These are phyloP conservation scores for Strigamia maritima DNA, from an alignment of 2,888 invertebrate species.

Conservation along the genomic window DNA sequence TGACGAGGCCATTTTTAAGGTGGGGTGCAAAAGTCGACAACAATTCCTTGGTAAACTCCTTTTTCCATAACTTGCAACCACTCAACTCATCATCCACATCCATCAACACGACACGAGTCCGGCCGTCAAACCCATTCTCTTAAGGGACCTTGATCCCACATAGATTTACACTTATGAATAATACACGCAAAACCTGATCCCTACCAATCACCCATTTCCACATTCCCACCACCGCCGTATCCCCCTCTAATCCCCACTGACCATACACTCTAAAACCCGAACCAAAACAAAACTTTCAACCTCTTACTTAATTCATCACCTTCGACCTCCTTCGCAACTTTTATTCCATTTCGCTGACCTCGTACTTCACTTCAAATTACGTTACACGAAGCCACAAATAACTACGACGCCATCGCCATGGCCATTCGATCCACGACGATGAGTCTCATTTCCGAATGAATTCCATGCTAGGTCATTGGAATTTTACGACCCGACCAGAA, in stretches of 20 bases:
- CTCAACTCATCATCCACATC: conserved; percentile 16
- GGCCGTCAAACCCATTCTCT: neutral
- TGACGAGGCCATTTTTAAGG: conserved; percentile 32
- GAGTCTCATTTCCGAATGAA: conserved; percentile 30
- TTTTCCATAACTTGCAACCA: neutral
- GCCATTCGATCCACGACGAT: conserved; percentile 14
- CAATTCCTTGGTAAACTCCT: neutral
- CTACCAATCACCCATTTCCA: neutral
- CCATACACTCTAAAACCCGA: neutral
- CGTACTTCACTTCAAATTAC: conserved; percentile 7
- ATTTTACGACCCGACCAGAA: conserved; percentile 30
- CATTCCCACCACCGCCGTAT: neutral
- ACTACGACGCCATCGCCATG: conserved; percentile 10
- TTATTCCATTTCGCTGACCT: conserved; percentile 3
- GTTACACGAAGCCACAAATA: conserved; percentile 30
- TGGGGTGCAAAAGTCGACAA: neutral
- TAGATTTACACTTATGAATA: neutral
- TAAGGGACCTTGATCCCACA: neutral
- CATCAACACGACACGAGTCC: conserved; percentile 6
- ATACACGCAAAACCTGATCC: conserved; percentile 2
- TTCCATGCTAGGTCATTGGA: conserved; percentile 18
- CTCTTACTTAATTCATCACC: conserved; percentile 8
- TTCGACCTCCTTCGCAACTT: conserved; percentile 18
- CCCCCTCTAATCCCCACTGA: neutral
- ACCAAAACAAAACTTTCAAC: conserved; percentile 2